Conservation (phyloP, 1,140 invertebrate species). For the Temnothorax nylanderi region DNA sequence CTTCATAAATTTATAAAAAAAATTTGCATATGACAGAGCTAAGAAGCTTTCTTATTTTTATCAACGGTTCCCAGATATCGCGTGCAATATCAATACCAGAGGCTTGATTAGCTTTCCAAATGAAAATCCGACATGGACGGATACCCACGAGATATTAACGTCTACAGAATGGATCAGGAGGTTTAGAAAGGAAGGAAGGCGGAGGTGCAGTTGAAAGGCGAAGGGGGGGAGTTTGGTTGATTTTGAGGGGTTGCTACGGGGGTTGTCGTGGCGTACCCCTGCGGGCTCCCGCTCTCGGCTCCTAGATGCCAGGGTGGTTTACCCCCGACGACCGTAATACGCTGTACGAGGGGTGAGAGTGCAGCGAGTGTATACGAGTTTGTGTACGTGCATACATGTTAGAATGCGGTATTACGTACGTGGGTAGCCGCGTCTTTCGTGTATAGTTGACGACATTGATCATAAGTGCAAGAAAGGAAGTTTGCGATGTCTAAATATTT, state of each 20-base stretch:
- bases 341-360: constrained; percentile 79
- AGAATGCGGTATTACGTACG: constrained; percentile 53
- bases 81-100: constrained; percentile 24
- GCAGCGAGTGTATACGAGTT: constrained; percentile 27
- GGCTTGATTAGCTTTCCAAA: constrained; percentile 42
- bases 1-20: not conserved
- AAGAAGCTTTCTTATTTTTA: not conserved
- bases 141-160: constrained; percentile 73
- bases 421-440: constrained; percentile 74
- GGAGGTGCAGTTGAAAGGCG: constrained; percentile 62
- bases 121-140: constrained; percentile 63
- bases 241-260: constrained; percentile 86
- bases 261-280: constrained; percentile 86
- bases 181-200: constrained; percentile 49
- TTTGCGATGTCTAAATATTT: not conserved
- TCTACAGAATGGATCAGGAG: constrained; percentile 70
- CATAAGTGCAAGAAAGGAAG: constrained; percentile 5
- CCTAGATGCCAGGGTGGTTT: constrained; percentile 83
- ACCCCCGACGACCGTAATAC: constrained; percentile 83
- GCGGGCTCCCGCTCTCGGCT: constrained; percentile 84
- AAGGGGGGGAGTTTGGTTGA: constrained; percentile 80
- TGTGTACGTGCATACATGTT: constrained; percentile 22
- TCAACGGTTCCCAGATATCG: not conserved
- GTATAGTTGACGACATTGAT: constrained; percentile 67
- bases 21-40: not conserved